These are phyloP conservation scores for Cabera pusaria DNA, from an alignment of 2,888 invertebrate genomes.

Conservation along the genomic window DNA sequence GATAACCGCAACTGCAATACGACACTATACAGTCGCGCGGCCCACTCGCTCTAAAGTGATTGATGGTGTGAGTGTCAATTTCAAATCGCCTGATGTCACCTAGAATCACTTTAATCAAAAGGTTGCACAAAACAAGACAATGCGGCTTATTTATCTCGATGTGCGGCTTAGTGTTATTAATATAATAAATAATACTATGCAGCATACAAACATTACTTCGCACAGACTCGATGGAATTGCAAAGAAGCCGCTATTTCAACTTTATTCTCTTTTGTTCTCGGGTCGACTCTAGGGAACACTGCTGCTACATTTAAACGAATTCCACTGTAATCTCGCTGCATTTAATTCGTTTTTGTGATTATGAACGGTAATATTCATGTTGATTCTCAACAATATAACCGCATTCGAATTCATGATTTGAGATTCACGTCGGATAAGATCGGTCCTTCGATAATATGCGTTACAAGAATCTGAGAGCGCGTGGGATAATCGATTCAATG, in stretches of 20 bases:
- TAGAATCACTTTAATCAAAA: conserved; percentile 49
- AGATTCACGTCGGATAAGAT: conserved; percentile 57
- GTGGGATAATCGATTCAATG: conserved; percentile 68
- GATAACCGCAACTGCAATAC: conserved; percentile 74
- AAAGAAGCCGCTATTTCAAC: conserved; percentile 24
- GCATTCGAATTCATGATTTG: conserved; percentile 42
- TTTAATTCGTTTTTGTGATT: conserved; percentile 24
- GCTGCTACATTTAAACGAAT: conserved; percentile 25
- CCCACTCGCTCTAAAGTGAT: conserved; percentile 67
- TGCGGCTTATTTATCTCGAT: too few species aligned
- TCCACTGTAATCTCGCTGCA: conserved; percentile 24
- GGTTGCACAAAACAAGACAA: conserved; percentile 42
- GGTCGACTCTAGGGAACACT: conserved; percentile 7
- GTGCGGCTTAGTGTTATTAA: too few species aligned
- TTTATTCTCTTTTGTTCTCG: conserved; percentile 28
- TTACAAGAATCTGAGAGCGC: conserved; percentile 51
- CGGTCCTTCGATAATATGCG: conserved; percentile 47
- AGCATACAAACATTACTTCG: conserved; percentile 12
- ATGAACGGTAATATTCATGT: conserved; percentile 21
- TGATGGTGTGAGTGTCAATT: conserved; percentile 72
- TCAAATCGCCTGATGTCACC: conserved; percentile 64
- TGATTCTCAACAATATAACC: conserved; percentile 14
- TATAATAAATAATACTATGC: conserved; percentile 10
- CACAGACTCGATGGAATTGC: conserved; percentile 17
- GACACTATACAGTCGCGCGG: conserved; percentile 56